phyloP scores from a whole-genome alignment of 2,113 vertebrate species.

The Charina bottae region DNA sequence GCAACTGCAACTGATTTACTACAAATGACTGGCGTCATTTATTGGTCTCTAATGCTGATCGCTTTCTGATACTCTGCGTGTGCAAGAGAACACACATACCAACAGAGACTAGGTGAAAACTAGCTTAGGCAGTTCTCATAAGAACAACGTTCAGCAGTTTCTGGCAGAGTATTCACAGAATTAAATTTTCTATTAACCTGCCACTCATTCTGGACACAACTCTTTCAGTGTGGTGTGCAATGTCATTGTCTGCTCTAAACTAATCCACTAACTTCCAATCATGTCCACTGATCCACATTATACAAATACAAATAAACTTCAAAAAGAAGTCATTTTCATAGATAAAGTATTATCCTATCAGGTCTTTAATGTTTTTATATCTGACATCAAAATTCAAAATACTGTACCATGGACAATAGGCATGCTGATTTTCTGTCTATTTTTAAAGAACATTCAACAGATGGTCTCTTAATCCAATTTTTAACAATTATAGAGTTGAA shows the following conservation, averaged over 20 bases:
- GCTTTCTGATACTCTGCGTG: no score
- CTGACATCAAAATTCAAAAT: no score
- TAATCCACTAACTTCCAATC: conserved; percentile 64
- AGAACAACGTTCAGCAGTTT: neutral
- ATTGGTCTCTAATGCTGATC: no score
- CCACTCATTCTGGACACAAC: conserved; percentile 36
- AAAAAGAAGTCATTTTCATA: conserved; percentile 63
- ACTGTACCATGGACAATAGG: no score
- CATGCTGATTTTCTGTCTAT: no score
- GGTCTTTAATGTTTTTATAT: neutral
- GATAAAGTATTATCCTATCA: conserved; percentile 44
- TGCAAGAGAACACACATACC: no score
- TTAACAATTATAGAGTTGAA: no score
- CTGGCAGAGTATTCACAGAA: neutral
- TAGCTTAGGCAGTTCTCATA: neutral
- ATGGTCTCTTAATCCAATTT: no score
- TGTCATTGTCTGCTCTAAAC: conserved; percentile 62
- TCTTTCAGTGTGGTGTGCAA: conserved; percentile 40
- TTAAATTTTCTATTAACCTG: conserved; percentile 17
- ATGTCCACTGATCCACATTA: conserved; percentile 62
- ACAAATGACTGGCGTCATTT: no score
- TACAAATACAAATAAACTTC: conserved; percentile 62
- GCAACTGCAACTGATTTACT: no score
- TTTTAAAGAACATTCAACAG: no score
- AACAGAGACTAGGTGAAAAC: conserved; percentile 34